These are phyloP conservation scores for Tokudaia tokunoshimensis DNA, from an alignment of 2,797 vertebrate genomes.

Conservation along the genomic window DNA sequence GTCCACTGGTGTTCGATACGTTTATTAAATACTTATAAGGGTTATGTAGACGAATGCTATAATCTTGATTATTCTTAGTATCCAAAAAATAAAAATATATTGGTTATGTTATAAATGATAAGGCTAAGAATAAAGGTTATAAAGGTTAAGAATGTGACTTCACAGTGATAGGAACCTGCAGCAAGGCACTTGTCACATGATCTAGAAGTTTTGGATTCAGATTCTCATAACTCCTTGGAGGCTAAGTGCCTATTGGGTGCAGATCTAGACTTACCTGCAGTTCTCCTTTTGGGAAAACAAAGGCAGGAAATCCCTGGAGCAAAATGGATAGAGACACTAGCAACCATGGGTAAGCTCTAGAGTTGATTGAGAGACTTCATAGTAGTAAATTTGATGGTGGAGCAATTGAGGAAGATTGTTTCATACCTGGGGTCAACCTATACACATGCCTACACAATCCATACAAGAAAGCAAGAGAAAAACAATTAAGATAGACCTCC, in stretches of 20 bases:
- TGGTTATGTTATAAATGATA: neutral
- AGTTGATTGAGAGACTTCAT: neutral
- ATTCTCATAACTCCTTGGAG: neutral
- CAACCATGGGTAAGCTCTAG: neutral
- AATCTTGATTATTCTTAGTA: neutral
- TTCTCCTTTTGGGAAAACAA: neutral
- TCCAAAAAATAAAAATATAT: neutral
- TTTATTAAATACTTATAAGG: neutral
- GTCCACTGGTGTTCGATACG: neutral
- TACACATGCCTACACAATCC: neutral
- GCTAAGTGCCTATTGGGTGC: neutral
- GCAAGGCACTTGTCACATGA: neutral
- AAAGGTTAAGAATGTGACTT: neutral
- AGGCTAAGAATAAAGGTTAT: too few species aligned
- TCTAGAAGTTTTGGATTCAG: neutral
- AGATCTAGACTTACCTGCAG: neutral
- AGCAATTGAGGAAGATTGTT: neutral
- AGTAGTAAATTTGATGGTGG: neutral
- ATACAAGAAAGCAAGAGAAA: constrained; percentile 16
- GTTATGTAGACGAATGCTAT: neutral
- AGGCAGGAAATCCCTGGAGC: neutral
- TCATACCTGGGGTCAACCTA: too few species aligned
- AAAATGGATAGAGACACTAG: neutral
- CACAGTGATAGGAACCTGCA: neutral
- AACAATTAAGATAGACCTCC: constrained; percentile 27